phyloP scores from a whole-genome alignment of 2,888 invertebrate species.

The Ophonus ardosiacus region DNA sequence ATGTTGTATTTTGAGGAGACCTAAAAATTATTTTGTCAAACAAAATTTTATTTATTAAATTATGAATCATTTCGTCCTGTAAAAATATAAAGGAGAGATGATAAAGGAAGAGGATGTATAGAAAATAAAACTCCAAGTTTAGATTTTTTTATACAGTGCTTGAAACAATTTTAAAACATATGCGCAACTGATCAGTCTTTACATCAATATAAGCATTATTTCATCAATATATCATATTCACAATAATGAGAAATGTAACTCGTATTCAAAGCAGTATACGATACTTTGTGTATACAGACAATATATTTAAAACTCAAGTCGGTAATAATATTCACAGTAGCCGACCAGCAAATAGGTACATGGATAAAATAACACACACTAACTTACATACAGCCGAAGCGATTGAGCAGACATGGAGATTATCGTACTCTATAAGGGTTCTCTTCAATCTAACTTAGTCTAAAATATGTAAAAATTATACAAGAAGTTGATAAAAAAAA shows the following conservation, averaged over 20 bases:
- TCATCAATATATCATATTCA: slow-evolving; percentile 60
- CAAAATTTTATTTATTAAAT: too few species aligned
- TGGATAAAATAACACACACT: slow-evolving; percentile 60
- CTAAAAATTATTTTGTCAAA: too few species aligned
- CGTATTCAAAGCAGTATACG: slow-evolving; percentile 58
- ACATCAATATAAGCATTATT: slow-evolving; percentile 64
- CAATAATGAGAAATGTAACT: slow-evolving; percentile 61
- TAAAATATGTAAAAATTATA: slow-evolving; percentile 48
- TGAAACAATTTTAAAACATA: slow-evolving; percentile 63
- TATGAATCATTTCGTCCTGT: too few species aligned
- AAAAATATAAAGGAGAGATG: too few species aligned
- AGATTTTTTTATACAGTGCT: slow-evolving; percentile 40
- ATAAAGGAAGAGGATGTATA: neutral
- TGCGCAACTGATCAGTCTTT: slow-evolving; percentile 63
- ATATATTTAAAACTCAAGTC: slow-evolving; percentile 47
- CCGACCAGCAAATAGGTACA: slow-evolving; percentile 41
- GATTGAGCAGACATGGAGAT: slow-evolving; percentile 47
- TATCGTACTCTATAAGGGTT: neutral
- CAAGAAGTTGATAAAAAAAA: slow-evolving; percentile 26
- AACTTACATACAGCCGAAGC: slow-evolving; percentile 7
- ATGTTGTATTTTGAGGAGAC: too few species aligned
- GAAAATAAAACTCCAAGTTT: neutral
- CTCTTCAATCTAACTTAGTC: slow-evolving; percentile 45
- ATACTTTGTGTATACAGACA: slow-evolving; percentile 61
- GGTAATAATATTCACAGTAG: slow-evolving; percentile 31